phyloP scores from a whole-genome alignment of 2,797 vertebrate genomes.

The Diceros bicornis region DNA sequence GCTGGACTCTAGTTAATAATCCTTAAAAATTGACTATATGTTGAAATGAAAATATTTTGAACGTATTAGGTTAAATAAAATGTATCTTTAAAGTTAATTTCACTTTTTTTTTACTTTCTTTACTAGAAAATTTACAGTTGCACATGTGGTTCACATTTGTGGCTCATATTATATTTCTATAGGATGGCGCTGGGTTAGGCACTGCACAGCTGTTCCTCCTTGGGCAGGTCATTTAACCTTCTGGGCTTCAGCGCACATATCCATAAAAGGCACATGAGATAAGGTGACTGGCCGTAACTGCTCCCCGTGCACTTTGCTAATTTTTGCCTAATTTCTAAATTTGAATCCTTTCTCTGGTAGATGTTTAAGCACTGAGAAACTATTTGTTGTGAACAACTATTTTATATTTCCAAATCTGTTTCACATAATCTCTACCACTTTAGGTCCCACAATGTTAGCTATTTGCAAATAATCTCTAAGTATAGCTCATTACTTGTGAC shows the following conservation, averaged over 20 bases:
- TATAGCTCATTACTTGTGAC: not conserved
- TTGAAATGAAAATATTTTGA: slow-evolving; percentile 18
- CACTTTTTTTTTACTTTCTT: not conserved
- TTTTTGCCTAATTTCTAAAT: slow-evolving; percentile 5
- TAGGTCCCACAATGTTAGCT: not conserved
- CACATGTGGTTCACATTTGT: not conserved
- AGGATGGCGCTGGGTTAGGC: not conserved
- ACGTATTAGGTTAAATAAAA: not conserved
- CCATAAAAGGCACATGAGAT: not conserved
- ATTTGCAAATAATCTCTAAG: slow-evolving; percentile 46
- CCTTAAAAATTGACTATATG: not conserved
- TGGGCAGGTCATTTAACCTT: not conserved
- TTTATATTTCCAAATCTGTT: not conserved
- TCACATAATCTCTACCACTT: not conserved
- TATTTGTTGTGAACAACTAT: not conserved
- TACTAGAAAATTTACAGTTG: not conserved
- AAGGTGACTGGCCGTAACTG: not conserved
- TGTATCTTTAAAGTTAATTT: not conserved
- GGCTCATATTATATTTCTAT: not conserved
- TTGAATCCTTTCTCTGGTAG: not conserved
- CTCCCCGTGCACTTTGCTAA: not conserved
- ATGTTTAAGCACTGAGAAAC: not conserved
- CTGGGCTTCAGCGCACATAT: not conserved
- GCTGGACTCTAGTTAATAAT: not conserved
- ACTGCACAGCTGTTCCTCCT: not conserved